Evolutionary conservation across 2,797 vertebrate species (phyloP).

Genomic region (Miichthys miiuy): DNA sequence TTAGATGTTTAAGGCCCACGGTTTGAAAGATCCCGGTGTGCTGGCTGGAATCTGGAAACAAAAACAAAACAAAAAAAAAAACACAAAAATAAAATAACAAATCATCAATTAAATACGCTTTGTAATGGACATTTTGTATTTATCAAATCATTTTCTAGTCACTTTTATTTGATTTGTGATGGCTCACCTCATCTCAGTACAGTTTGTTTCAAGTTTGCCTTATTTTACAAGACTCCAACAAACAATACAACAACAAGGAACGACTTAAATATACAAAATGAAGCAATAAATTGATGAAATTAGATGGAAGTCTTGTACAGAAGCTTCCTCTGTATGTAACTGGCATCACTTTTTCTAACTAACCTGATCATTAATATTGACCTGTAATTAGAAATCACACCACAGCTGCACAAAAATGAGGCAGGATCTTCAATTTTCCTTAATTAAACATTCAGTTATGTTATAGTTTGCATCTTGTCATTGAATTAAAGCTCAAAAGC

Average conservation of each 20-base stretch:
- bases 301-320: not conserved
- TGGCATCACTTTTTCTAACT: not conserved
- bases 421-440: not conserved
- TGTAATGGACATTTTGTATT: not conserved
- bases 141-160: too few relatives aligned
- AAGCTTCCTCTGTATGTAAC: not conserved
- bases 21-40: slow-evolving; percentile 69
- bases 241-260: not conserved
- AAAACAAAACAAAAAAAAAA: slow-evolving; percentile 7
- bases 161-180: too few relatives aligned
- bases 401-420: not conserved
- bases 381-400: not conserved
- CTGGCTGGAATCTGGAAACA: slow-evolving; percentile 73
- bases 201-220: too few relatives aligned
- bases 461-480: too few relatives aligned
- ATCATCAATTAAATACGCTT: not conserved
- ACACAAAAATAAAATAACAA: not conserved
- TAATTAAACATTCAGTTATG: not conserved
- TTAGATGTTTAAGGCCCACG: slow-evolving; percentile 81
- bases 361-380: not conserved
- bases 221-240: not conserved
- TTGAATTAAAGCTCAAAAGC: not conserved
- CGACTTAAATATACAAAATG: too few relatives aligned
- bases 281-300: too few relatives aligned
- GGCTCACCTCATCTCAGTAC: too few relatives aligned